These are phyloP conservation scores for Caenorhabditis japonica DNA, from an alignment of 2,888 invertebrate species.

Conservation along the genomic window DNA sequence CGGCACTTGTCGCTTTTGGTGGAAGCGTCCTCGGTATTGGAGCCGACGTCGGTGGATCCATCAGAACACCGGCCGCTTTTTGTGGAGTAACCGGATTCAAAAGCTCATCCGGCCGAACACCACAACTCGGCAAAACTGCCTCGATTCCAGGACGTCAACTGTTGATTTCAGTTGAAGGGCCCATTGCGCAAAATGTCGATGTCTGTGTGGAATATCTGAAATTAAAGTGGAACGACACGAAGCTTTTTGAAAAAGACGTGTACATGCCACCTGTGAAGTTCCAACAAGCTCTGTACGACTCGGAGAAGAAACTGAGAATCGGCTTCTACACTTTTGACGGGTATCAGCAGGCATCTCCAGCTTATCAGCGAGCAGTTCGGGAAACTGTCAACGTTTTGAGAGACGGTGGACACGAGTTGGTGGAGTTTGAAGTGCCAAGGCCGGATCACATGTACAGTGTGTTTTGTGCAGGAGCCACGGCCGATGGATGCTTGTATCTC, in stretches of 20 bases:
- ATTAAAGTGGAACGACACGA: conserved; percentile 37
- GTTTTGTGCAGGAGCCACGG: conserved; percentile 39
- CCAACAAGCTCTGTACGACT: conserved; percentile 15
- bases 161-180: conserved; percentile 39
- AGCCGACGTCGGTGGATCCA: conserved; percentile 79
- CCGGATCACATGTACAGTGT: conserved; percentile 51
- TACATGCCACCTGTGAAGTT: conserved; percentile 51
- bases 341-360: conserved; percentile 35
- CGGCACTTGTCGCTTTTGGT: conserved; percentile 78
- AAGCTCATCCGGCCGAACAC: conserved; percentile 31
- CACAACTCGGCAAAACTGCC: conserved; percentile 37
- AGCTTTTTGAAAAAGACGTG: conserved; percentile 29
- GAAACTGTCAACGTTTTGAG: conserved; percentile 43
- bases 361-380: conserved; percentile 49
- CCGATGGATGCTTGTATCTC: conserved; percentile 47
- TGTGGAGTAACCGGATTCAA: conserved; percentile 77
- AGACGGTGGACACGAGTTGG: conserved; percentile 60
- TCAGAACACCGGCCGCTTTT: conserved; percentile 79
- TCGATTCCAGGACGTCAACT: conserved; percentile 55
- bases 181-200: conserved; percentile 33
- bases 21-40: conserved; percentile 79
- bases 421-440: conserved; percentile 63
- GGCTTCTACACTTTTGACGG: conserved; percentile 49
- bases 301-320: conserved; percentile 22
- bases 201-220: conserved; percentile 43